A percentile compares a stretch with the other conserved stretches of the same genome.
Conservation (phyloP, 2,888 invertebrate genomes). For the Drosophila multiciliata region DNA sequence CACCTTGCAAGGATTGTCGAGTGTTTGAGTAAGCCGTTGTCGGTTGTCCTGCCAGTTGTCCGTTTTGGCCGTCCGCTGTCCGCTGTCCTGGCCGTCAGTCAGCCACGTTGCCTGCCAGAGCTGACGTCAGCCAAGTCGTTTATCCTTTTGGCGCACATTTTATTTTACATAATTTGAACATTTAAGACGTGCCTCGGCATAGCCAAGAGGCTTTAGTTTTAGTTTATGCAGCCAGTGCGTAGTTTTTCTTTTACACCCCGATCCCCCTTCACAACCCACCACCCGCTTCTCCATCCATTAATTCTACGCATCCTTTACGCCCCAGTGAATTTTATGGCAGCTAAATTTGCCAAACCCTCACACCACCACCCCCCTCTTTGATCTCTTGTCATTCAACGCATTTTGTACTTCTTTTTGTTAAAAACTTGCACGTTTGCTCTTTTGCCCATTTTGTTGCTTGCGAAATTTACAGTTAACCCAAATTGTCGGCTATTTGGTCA, state of each 20-base stretch:
- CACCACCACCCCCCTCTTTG: neutral
- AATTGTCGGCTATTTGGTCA: conserved; percentile 80
- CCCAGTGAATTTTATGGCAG: conserved; percentile 76
- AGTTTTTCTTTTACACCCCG: conserved; percentile 38
- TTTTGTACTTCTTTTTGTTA: conserved; percentile 68
- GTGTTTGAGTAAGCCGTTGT: conserved; percentile 53
- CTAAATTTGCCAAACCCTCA: conserved; percentile 12
- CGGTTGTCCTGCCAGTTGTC: conserved; percentile 12
- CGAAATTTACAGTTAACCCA: conserved; percentile 77
- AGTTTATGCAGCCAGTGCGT: conserved; percentile 70
- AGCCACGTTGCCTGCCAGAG: conserved; percentile 26
- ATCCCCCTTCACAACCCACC: neutral
- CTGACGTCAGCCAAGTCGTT: conserved; percentile 75
- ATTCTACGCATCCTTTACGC: conserved; percentile 76
- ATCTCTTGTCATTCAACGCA: conserved; percentile 30
- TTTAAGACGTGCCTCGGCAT: conserved; percentile 80
- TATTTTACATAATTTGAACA: conserved; percentile 81
- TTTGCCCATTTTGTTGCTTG: conserved; percentile 52
- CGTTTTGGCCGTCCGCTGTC: conserved; percentile 13
- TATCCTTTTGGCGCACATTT: conserved; percentile 75
- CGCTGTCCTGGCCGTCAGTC: conserved; percentile 59
- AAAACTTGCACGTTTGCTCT: conserved; percentile 75
- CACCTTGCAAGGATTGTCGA: conserved; percentile 71
- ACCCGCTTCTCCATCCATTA: conserved; percentile 30
- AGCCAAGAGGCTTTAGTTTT: conserved; percentile 80